A percentile compares a stretch with the other conserved stretches of the same genome.
Conservation (phyloP, 1,140 invertebrate genomes). For the Neomicropteryx cornuta region DNA sequence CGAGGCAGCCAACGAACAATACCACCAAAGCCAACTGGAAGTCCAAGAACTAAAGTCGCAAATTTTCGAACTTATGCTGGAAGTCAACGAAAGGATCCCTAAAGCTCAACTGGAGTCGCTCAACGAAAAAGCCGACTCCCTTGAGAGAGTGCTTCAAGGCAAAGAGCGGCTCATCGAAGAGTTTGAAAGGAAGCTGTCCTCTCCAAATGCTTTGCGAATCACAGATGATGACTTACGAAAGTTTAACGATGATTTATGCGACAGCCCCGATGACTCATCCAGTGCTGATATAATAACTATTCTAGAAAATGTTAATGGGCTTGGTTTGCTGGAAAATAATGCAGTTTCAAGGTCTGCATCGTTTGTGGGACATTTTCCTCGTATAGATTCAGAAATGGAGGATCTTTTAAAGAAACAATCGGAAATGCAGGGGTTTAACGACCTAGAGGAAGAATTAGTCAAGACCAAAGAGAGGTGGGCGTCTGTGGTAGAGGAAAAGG, state of each 20-base stretch:
- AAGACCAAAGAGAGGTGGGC: constrained; percentile 36
- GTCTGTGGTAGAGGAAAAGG: constrained; percentile 26
- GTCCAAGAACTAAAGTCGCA: constrained; percentile 9
- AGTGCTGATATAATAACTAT: background rate
- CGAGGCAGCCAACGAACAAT: constrained; percentile 5
- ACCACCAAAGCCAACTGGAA: constrained; percentile 8
- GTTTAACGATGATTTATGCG: constrained; percentile 1
- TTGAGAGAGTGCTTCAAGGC: constrained; percentile 6
- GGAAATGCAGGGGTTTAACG: too few relatives aligned
- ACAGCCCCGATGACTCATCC: background rate
- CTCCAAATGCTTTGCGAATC: constrained; percentile 8
- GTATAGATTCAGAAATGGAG: too few relatives aligned
- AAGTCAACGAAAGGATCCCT: constrained; percentile 9
- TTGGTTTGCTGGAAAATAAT: too few relatives aligned
- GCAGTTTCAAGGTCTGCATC: too few relatives aligned
- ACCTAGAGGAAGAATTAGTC: constrained; percentile 37
- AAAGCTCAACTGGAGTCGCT: constrained; percentile 5
- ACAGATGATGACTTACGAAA: constrained; percentile 13
- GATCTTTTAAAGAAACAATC: too few relatives aligned
- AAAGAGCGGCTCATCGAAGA: constrained; percentile 10
- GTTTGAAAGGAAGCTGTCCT: constrained; percentile 5
- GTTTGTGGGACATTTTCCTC: too few relatives aligned
- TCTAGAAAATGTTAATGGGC: too few relatives aligned
- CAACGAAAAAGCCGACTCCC: constrained; percentile 1
- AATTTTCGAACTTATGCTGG: constrained; percentile 9